Evolutionary conservation across 2,888 invertebrate genomes (phyloP), one percentile per base, ranked within the genome.

Genomic region (Hololepta plana): DNA sequence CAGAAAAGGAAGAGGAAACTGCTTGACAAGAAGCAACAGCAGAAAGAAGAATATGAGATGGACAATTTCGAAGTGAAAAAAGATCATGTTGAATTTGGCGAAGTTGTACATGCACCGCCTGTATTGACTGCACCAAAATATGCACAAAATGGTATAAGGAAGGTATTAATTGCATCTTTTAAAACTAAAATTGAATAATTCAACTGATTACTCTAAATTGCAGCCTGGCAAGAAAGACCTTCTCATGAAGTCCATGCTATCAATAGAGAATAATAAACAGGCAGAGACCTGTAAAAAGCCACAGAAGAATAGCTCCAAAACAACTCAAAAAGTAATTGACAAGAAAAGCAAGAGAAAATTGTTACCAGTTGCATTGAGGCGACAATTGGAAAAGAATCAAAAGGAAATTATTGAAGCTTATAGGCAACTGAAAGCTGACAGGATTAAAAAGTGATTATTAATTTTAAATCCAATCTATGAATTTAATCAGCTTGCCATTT

Each of bases 51-150:
- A 29, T 11, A 32, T 13, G 35, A 44, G 30, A 37, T 37, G 31
- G 53, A 59, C 17, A 66, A 67, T 26, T 65, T 64, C 43, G 53
- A 53, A 32, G 59, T 40, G 8, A 45, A 47, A 13, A 41, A 57
- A 39, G 84, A 84, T 49, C 55, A 60, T 23, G 59, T 84, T 12
- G 47, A 62, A 43, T 84, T 84, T 55, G 82, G 82, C 0, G 82
- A 81, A 45, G 61, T 71, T 25, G 70, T 62, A 3, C 71, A 74
- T 51, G 74, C 65, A 26, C 82, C 84, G 28, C 82, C 84, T 15
- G 51, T 60, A 26, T 54, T 81, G 19, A 46, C 55, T 3, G 46
- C 53, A 25, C 69, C 72, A 2, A 57, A 56, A 29, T 61, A 58
- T 38, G 61, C 59, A 20, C 40, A 44, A 23, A 55, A 52, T 26